Percentiles rank a stretch among this genome's conserved stretches.
Evolutionary conservation across 2,888 invertebrate species (phyloP).

Genomic region (Metacarcinus magister): DNA sequence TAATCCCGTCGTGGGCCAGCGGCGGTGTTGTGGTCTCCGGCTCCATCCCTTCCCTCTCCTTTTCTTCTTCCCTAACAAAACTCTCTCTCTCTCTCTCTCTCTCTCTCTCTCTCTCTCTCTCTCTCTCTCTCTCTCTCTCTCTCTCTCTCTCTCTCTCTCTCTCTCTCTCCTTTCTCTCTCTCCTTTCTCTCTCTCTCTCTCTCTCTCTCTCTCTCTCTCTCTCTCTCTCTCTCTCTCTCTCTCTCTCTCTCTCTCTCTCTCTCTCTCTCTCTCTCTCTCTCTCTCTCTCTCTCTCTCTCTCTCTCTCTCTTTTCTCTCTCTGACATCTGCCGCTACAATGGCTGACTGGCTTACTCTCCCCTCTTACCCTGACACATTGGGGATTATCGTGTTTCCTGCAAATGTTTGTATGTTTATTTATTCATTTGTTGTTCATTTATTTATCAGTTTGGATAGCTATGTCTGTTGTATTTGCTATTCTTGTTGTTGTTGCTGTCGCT

Average conservation of each 20-base stretch:
- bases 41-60: background rate
- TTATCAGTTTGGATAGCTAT: too few relatives aligned
- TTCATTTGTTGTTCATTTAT: too few relatives aligned
- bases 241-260: conserved; percentile 54
- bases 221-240: background rate
- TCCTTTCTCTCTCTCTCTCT: conserved; percentile 12
- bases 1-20: background rate
- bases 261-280: conserved; percentile 54
- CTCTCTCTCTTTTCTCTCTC: conserved; percentile 40
- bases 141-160: conserved; percentile 40
- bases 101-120: conserved; percentile 61
- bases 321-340: background rate
- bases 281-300: conserved; percentile 41
- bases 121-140: conserved; percentile 51
- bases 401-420: too few relatives aligned
- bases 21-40: background rate
- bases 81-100: conserved; percentile 47
- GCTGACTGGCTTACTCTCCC: background rate
- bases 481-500: too few relatives aligned
- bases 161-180: conserved; percentile 43
- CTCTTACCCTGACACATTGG: background rate
- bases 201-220: background rate
- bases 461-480: too few relatives aligned
- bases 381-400: background rate
- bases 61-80: too few relatives aligned